Evolutionary conservation across 2,113 vertebrate species (phyloP), one percentile per base, ranked within the genome.

Genomic region (Okapia johnstoni): DNA sequence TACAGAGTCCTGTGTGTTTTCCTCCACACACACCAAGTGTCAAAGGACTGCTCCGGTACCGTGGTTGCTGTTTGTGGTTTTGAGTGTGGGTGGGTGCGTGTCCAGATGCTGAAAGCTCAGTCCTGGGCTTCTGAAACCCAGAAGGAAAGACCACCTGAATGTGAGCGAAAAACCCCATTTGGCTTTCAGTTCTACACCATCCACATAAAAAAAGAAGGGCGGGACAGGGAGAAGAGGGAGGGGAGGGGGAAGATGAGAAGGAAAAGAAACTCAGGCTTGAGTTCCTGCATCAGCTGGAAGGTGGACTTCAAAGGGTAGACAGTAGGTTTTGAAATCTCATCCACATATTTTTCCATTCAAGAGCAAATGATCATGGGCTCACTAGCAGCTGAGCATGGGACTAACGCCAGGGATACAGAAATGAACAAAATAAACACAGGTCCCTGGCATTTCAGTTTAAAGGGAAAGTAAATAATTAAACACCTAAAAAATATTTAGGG

Each of bases 1-100:
- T 85, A 25, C 43, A 2, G 19, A 95, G 30, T 4, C 48, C 60
- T 19, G 0, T 1, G 1, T n/a, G 13, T 28, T 15, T 16, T 7
- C 52, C 11, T 23, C 60, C 30, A 60, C n/a, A 36, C 43, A 77
- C 3, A 23, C n/a, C 6, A 19, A 54, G 14, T 40, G 17, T 25
- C 23, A 46, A 57, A 17, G 33, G 1, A 43, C 6, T 6, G 9
- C 33, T 63, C 55, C 73, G 3, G 15, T 14, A 7, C 73, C 15
- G 6, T 1, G 30, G 25, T 2, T 26, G 10, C 33, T 43, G 3
- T 26, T 23, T 17, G 17, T 66, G 70, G 13, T 60, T 89, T 83
- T 52, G 11, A 50, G 33, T 63, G 73, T 83, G 43, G 33, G 3
- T 33, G 9, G 0, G 12, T 58, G 17, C 11, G 46, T 25, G 55